A percentile compares a stretch with the other conserved stretches of the same genome.
phyloP scores from a whole-genome alignment of 2,113 vertebrate genomes.

The Tachuris rubrigastra region DNA sequence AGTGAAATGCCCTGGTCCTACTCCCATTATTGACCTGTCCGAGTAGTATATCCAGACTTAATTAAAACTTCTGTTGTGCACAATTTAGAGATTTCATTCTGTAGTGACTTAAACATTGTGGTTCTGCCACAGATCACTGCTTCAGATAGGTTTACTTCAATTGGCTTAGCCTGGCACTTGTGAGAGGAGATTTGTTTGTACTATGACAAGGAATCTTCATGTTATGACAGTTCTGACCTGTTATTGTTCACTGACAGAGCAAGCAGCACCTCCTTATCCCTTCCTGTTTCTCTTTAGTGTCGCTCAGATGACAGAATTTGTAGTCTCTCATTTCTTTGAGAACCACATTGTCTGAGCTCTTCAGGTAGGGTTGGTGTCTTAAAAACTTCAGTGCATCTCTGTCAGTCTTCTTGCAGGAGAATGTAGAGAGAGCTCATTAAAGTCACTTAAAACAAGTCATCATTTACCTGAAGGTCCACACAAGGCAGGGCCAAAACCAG shows the following conservation, averaged over 20 bases:
- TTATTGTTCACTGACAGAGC: not conserved
- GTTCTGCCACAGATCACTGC: not conserved
- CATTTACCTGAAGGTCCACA: not conserved
- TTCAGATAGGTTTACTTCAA: not conserved
- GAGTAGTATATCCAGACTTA: not conserved
- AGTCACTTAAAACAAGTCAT: not conserved
- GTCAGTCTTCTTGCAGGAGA: not conserved
- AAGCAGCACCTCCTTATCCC: not conserved
- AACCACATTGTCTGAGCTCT: not conserved
- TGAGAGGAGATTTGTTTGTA: not conserved
- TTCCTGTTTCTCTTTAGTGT: not conserved
- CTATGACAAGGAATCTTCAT: not conserved
- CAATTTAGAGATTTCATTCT: not conserved
- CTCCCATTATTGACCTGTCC: not conserved
- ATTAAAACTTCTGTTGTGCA: not conserved
- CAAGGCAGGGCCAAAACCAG: not conserved
- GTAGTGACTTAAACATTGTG: not conserved
- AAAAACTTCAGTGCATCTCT: not conserved
- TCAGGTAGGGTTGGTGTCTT: not conserved
- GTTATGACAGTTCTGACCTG: not conserved
- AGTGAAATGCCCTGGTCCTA: not conserved
- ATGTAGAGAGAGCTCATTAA: not conserved
- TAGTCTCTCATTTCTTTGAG: not conserved
- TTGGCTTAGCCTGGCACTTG: not conserved
- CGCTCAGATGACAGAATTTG: not conserved